Evolutionary conservation across 2,113 vertebrate species (phyloP).

Genomic region (Austrofundulus limnaeus): DNA sequence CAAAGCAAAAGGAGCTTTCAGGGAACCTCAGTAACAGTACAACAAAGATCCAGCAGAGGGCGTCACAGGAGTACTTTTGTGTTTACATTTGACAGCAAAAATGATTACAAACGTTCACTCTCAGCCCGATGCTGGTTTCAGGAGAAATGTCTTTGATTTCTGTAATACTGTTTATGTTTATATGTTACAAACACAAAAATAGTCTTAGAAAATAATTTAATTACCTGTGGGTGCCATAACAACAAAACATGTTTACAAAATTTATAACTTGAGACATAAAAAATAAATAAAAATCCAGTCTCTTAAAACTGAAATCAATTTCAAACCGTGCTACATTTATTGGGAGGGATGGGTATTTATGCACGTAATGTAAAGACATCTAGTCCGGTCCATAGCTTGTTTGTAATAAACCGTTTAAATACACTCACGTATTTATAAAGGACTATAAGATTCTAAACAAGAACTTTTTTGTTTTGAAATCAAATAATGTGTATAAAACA

Average conservation of each 20-base stretch:
- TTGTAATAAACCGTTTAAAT: slow-evolving; percentile 28
- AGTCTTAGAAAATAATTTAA: neutral
- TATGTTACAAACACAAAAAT: slow-evolving; percentile 6
- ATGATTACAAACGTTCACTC: neutral
- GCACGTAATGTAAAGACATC: slow-evolving; percentile 18
- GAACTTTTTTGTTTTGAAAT: slow-evolving; percentile 31
- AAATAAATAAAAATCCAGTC: neutral
- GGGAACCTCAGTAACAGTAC: slow-evolving; percentile 57
- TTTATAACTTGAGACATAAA: neutral
- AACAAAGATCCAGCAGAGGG: slow-evolving; percentile 65
- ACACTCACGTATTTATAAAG: slow-evolving; percentile 21
- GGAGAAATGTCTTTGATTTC: slow-evolving; percentile 10
- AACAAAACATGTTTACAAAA: slow-evolving; percentile 2
- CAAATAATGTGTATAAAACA: slow-evolving; percentile 46
- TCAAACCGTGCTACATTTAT: slow-evolving; percentile 26
- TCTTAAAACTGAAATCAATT: neutral
- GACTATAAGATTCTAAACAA: slow-evolving; percentile 54
- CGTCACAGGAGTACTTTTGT: slow-evolving; percentile 9
- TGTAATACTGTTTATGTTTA: slow-evolving; percentile 23
- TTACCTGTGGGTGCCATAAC: neutral
- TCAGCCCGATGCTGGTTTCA: slow-evolving; percentile 42
- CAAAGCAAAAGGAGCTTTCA: neutral
- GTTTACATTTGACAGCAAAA: neutral
- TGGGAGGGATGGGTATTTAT: slow-evolving; percentile 7
- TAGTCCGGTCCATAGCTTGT: slow-evolving; percentile 57